Evolutionary conservation across 1,140 invertebrate genomes (phyloP).

Genomic region (Pemphigus obesinymphae): DNA sequence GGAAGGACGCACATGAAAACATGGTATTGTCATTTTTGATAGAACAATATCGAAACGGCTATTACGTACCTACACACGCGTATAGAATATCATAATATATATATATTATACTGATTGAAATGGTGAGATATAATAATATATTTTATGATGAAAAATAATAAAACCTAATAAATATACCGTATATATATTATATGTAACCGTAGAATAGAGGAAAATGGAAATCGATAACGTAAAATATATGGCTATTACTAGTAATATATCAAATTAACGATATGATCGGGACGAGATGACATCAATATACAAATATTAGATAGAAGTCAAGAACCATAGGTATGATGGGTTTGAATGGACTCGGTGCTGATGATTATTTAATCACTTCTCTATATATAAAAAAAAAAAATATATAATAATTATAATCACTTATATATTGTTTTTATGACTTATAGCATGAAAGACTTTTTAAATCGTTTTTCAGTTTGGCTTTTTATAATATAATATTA

Average conservation of each 20-base stretch:
- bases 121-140: background rate
- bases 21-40: background rate
- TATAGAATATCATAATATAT: background rate
- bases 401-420: no score
- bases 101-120: background rate
- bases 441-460: no score
- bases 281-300: background rate
- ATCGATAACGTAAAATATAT: background rate
- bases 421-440: no score
- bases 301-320: no score
- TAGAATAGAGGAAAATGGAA: background rate
- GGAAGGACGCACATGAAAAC: background rate
- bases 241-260: background rate
- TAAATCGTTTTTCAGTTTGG: no score
- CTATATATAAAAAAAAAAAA: no score
- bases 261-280: background rate
- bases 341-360: no score
- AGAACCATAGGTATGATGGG: background rate
- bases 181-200: no score
- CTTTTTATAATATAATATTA: no score
- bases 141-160: background rate
- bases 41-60: background rate
- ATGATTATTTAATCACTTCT: no score
- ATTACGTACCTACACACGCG: background rate
- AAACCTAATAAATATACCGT: background rate